Evolutionary conservation across 2,888 invertebrate species (phyloP), one percentile per base, ranked within the genome.

Genomic region (Acanthosepion pharaonis): DNA sequence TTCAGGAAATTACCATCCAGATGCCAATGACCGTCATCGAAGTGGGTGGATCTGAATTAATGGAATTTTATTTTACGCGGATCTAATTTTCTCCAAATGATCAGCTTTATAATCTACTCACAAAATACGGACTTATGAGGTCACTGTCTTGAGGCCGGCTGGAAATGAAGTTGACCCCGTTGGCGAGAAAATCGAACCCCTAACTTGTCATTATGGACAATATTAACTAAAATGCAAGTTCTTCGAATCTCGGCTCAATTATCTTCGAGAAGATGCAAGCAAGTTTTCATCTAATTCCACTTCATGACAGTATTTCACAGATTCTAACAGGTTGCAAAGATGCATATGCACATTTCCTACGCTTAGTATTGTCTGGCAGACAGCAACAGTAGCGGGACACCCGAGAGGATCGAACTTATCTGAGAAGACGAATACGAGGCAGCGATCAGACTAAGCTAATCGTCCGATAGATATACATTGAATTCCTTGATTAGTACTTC

Each of bases 81-180:
- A 78, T n/a, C 78, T 33, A 78, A 78, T 78, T 78, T 78, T 78
- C 78, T 42, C 11, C n/a, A 33, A 78, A 78, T 33, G n/a, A n/a
- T 78, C 78, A 78, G n/a, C 78, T 78, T 78, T n/a, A 78, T 78
- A 78, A 78, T 78, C 15, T 78, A 78, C 15, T 78, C 78, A 78
- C 78, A 78, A 78, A 78, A 78, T n/a, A n/a, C n/a, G n/a, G 78
- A 78, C 78, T 78, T 33, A 78, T 78, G 78, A 78, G 78, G 78
- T 78, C 78, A 78, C n/a, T 18, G 78, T 33, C 28, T 64, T 64
- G 64, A 25, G 64, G 28, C 64, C 25, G 23, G 1, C 33, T 78
- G 78, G 78, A 78, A 78, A 78, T 78, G 78, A 78, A 78, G n/a
- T 78, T 78, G 78, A 78, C 78, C 78, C 78, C 78, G 78, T 78